Conservation (phyloP, 2,888 invertebrate species). For the Meghimatium bilineatum region DNA sequence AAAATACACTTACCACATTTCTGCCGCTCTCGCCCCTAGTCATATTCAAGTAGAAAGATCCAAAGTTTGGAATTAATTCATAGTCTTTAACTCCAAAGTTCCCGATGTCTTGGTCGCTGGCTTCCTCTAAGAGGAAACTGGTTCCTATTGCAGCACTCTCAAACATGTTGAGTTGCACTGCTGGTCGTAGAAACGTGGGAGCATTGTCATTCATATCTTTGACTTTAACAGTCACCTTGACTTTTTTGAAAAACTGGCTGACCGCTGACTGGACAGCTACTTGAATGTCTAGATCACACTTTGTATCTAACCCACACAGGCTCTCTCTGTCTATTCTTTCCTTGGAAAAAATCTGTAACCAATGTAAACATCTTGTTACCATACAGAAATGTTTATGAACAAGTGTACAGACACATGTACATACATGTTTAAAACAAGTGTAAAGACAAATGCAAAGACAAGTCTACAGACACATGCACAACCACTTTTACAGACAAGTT, state of each 20-base stretch:
- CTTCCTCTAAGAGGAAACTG: constrained; percentile 62
- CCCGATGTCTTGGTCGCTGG: constrained; percentile 61
- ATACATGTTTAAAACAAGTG: background rate
- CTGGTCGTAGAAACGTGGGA: constrained; percentile 62
- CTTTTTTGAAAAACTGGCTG: constrained; percentile 65
- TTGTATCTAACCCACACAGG: constrained; percentile 57
- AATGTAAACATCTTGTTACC: background rate
- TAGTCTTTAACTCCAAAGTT: constrained; percentile 61
- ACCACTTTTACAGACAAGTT: no score
- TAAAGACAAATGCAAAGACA: background rate
- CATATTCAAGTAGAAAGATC: constrained; percentile 60
- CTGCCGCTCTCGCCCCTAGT: constrained; percentile 64
- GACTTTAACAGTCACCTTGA: constrained; percentile 66
- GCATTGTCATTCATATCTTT: constrained; percentile 73
- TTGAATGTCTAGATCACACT: constrained; percentile 62
- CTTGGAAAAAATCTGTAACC: constrained; percentile 78
- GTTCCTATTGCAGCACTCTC: constrained; percentile 64
- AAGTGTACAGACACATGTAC: background rate
- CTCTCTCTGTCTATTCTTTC: constrained; percentile 61
- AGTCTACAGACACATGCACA: background rate
- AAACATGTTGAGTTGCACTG: constrained; percentile 58
- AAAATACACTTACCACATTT: constrained; percentile 56
- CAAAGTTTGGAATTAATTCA: constrained; percentile 60
- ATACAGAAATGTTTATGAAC: background rate
- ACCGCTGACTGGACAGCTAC: constrained; percentile 64